These are phyloP conservation scores for Eclectus roratus DNA, from an alignment of 2,113 vertebrate species.

Conservation along the genomic window DNA sequence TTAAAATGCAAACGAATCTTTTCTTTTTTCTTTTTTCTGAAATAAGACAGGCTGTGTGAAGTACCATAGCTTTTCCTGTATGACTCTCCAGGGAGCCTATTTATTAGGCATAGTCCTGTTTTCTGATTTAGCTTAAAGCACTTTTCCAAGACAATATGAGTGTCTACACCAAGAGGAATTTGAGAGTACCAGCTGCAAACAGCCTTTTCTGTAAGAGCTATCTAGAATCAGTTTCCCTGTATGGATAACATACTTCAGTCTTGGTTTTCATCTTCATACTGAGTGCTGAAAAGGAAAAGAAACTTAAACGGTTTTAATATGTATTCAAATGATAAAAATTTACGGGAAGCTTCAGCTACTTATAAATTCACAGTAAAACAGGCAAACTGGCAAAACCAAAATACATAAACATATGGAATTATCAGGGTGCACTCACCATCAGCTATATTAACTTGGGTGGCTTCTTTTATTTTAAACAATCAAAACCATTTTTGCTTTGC, in stretches of 20 bases:
- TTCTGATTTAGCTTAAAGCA: constrained; percentile 35
- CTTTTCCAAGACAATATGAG: neutral
- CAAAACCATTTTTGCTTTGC: neutral
- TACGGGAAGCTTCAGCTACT: neutral
- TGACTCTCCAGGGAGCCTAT: neutral
- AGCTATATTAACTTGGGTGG: neutral
- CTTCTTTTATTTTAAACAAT: neutral
- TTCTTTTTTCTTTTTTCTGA: neutral
- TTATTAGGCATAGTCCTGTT: constrained; percentile 27
- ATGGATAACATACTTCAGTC: neutral
- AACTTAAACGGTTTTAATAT: neutral
- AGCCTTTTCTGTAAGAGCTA: neutral
- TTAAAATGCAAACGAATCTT: neutral
- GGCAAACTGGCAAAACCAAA: neutral
- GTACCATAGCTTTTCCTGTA: neutral
- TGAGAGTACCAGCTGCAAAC: neutral
- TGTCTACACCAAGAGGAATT: neutral
- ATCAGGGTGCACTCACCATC: neutral
- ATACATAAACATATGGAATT: neutral
- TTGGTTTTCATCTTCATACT: neutral
- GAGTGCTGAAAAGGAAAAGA: neutral
- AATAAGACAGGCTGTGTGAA: neutral
- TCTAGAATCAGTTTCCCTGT: neutral
- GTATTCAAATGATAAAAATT: neutral
- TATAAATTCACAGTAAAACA: neutral